Conservation (phyloP, 2,797 vertebrate species). For the Nyctibius grandis region DNA sequence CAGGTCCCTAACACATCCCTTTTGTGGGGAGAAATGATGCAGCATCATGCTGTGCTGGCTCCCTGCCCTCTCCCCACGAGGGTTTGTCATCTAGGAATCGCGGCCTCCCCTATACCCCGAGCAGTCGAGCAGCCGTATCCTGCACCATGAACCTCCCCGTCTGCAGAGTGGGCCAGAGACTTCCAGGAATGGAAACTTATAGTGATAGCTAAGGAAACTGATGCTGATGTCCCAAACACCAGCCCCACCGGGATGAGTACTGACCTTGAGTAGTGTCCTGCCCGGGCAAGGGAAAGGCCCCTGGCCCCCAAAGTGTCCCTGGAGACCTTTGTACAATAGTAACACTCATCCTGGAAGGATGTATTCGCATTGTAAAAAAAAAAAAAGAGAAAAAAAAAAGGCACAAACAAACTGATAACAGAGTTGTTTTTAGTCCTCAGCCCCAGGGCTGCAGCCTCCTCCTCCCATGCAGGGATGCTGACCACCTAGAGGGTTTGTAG, state of each 20-base stretch:
- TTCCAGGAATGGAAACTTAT: constrained; percentile 64
- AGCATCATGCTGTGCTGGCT: neutral
- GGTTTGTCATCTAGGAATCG: constrained; percentile 18
- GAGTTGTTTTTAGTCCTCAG: neutral
- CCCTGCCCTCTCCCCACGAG: neutral
- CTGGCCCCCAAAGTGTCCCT: constrained; percentile 30
- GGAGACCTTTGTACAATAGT: constrained; percentile 51
- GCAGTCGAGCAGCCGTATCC: neutral
- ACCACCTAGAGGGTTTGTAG: neutral
- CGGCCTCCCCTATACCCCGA: neutral
- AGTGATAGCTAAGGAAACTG: constrained; percentile 46
- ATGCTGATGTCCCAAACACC: constrained; percentile 30
- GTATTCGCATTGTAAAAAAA: constrained; percentile 40
- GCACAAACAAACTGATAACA: constrained; percentile 37
- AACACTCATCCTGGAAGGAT: constrained; percentile 63
- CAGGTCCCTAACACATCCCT: neutral
- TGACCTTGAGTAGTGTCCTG: constrained; percentile 52
- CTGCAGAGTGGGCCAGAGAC: constrained; percentile 14
- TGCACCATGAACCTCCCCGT: neutral
- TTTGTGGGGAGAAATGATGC: neutral
- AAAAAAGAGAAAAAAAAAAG: neutral
- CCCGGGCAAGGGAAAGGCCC: constrained; percentile 42
- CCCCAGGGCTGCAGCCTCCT: neutral
- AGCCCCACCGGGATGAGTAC: constrained; percentile 15
- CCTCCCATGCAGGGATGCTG: neutral